Percentiles rank a stretch among this genome's conserved stretches.
Evolutionary conservation across 2,113 vertebrate genomes (phyloP).

Genomic region (Mixornis gularis): DNA sequence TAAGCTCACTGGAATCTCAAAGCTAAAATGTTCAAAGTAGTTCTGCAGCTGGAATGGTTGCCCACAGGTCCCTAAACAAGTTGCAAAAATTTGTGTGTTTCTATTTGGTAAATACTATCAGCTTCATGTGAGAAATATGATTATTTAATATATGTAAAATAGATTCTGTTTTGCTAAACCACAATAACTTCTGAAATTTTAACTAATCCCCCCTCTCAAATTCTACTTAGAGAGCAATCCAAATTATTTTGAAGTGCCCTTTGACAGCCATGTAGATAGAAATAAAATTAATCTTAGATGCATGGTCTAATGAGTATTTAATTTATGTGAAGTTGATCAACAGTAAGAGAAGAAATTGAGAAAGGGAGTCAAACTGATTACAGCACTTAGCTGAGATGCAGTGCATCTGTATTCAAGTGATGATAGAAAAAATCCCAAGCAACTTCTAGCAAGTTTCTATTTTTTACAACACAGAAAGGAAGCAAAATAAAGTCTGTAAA

Average conservation of each 20-base stretch:
- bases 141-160: not conserved
- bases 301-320: slow-evolving; percentile 6
- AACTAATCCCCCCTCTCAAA: not conserved
- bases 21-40: not conserved
- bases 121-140: not conserved
- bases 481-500: not conserved
- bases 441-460: not conserved
- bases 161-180: not conserved
- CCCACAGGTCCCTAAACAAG: not conserved
- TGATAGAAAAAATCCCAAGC: not conserved
- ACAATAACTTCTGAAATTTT: not conserved
- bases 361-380: not conserved
- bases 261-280: not conserved
- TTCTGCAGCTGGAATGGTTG: not conserved
- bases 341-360: not conserved
- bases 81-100: not conserved
- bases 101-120: not conserved
- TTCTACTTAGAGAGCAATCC: not conserved
- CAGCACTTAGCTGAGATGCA: not conserved
- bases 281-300: not conserved
- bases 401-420: not conserved
- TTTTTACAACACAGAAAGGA: not conserved
- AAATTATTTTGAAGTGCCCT: slow-evolving; percentile 40
- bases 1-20: not conserved
- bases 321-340: slow-evolving; percentile 37